phyloP scores from a whole-genome alignment of 2,113 vertebrate genomes.

The Perognathus longimembris region DNA sequence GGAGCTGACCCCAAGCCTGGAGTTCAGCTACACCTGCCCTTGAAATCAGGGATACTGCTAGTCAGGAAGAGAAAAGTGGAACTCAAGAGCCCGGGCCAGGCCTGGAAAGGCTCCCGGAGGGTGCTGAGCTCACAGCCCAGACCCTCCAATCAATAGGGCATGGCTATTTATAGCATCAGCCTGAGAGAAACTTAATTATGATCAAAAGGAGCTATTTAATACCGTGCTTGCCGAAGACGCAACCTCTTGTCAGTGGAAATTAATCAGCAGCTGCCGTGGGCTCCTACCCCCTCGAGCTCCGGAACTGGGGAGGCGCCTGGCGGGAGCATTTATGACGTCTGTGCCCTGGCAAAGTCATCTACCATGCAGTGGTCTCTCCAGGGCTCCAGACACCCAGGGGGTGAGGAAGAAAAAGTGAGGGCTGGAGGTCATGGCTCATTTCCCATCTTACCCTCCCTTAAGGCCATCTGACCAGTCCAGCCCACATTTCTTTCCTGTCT shows the following conservation, averaged over 20 bases:
- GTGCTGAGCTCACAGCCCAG: conserved; percentile 80
- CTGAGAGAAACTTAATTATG: conserved; percentile 85
- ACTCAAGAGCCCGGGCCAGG: conserved; percentile 55
- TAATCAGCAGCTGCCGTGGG: conserved; percentile 78
- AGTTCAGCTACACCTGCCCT: conserved; percentile 58
- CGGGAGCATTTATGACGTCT: not conserved
- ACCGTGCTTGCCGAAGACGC: conserved; percentile 80
- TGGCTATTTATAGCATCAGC: conserved; percentile 84
- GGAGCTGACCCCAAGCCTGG: not conserved
- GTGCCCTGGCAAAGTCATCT: not conserved
- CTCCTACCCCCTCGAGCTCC: conserved; percentile 68
- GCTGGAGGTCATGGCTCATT: not conserved
- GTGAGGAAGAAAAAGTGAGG: not conserved
- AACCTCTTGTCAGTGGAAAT: conserved; percentile 82
- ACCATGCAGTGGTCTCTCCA: not conserved
- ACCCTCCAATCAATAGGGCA: conserved; percentile 86
- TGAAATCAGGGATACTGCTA: conserved; percentile 55
- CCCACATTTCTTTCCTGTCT: not conserved
- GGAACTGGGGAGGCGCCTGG: conserved; percentile 60
- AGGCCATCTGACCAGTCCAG: rapidly evolving
- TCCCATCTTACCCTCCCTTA: not conserved
- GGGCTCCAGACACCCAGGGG: not conserved
- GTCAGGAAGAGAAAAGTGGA: conserved; percentile 74
- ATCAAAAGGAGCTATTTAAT: conserved; percentile 85
- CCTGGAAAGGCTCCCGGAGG: conserved; percentile 74